Percentiles rank a stretch among this genome's conserved stretches.
phyloP scores from a whole-genome alignment of 2,797 vertebrate genomes.

The Morelia viridis region DNA sequence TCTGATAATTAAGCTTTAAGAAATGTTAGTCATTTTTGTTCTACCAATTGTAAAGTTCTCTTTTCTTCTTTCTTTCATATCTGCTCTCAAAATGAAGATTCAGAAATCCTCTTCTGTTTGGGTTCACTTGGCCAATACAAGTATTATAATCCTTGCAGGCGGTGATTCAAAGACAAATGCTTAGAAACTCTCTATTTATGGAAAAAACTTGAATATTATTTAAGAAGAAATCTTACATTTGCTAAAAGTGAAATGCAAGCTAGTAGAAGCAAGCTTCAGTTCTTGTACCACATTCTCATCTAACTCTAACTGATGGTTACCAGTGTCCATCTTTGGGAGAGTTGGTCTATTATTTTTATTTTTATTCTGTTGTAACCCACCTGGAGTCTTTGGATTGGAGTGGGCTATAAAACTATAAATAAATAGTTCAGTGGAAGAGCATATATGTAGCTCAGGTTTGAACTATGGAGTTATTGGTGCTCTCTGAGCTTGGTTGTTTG shows the following conservation, averaged over 20 bases:
- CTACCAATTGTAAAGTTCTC: background rate
- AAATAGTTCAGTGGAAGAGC: background rate
- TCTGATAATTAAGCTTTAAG: background rate
- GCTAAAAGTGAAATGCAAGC: background rate
- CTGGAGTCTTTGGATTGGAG: background rate
- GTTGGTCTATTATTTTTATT: background rate
- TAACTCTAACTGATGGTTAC: background rate
- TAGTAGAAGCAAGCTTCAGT: background rate
- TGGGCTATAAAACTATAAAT: background rate
- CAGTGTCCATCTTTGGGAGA: background rate
- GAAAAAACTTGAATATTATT: background rate
- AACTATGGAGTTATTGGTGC: background rate
- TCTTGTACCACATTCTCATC: background rate
- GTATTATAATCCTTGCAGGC: background rate
- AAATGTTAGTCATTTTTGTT: background rate
- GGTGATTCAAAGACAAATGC: background rate
- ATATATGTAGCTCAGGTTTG: background rate
- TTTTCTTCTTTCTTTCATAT: background rate
- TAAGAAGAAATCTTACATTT: background rate
- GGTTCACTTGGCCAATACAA: background rate
- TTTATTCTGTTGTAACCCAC: background rate
- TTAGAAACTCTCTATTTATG: background rate
- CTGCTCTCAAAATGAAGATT: conserved; percentile 31
- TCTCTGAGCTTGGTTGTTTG: background rate
- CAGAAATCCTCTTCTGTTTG: background rate